phyloP scores from a whole-genome alignment of 2,113 vertebrate species.

The Willisornis vidua region DNA sequence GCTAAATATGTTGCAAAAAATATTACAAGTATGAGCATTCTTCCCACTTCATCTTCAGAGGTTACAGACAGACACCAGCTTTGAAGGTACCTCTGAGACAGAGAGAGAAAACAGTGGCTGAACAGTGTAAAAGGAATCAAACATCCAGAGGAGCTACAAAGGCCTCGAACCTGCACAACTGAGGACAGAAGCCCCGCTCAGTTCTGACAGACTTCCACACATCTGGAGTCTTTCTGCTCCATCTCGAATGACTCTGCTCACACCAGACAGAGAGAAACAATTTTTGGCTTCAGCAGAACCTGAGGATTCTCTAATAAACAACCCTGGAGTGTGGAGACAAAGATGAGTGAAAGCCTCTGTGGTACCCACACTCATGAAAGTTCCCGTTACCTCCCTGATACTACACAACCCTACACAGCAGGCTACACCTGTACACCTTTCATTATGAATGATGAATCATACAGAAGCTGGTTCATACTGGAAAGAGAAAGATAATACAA shows the following conservation, averaged over 20 bases:
- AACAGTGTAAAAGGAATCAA: background rate
- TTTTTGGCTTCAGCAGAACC: background rate
- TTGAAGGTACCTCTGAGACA: background rate
- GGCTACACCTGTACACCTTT: background rate
- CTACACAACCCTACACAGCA: background rate
- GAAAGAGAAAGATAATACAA: background rate
- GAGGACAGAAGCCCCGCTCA: background rate
- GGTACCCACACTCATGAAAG: background rate
- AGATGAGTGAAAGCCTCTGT: background rate
- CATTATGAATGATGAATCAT: rapidly evolving
- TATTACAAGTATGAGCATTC: background rate
- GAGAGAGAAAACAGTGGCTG: background rate
- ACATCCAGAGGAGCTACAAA: background rate
- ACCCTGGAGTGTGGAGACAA: background rate
- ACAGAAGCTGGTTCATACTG: background rate
- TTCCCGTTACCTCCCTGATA: background rate
- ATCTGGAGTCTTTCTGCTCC: background rate
- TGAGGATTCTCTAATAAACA: background rate
- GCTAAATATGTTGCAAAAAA: background rate
- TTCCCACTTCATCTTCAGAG: background rate
- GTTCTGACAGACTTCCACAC: background rate
- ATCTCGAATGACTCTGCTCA: background rate
- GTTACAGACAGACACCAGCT: background rate
- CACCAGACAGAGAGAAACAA: background rate
- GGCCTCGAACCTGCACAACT: background rate